Evolutionary conservation across 2,797 vertebrate genomes (phyloP).

Genomic region (Hypotaenidia okinawae): DNA sequence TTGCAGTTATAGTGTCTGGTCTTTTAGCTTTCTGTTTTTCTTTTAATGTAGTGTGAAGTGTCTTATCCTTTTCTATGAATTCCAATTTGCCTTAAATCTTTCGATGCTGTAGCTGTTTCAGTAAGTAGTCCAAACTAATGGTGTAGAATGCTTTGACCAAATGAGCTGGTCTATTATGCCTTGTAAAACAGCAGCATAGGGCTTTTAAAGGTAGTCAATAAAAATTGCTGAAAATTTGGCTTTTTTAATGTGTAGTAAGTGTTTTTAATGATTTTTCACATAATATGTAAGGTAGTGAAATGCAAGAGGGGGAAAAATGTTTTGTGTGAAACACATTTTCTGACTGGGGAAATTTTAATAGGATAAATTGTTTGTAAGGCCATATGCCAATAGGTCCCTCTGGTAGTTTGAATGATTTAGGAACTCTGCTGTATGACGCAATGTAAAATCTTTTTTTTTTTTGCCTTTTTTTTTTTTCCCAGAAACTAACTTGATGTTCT

Average conservation of each 20-base stretch:
- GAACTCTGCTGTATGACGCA: slow-evolving; percentile 89
- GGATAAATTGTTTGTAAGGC: slow-evolving; percentile 90
- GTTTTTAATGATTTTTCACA: slow-evolving; percentile 89
- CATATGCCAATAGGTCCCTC: slow-evolving; percentile 82
- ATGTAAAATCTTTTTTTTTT: slow-evolving; percentile 86
- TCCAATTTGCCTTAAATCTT: slow-evolving; percentile 97
- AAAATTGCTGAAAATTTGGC: slow-evolving; percentile 87
- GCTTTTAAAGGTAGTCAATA: slow-evolving; percentile 89
- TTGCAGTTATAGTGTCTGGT: slow-evolving; percentile 84
- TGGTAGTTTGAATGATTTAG: slow-evolving; percentile 89
- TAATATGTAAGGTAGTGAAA: slow-evolving; percentile 85
- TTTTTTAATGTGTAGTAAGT: slow-evolving; percentile 88
- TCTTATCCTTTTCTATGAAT: slow-evolving; percentile 88
- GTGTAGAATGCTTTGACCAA: slow-evolving; percentile 85
- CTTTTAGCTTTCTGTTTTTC: slow-evolving; percentile 86
- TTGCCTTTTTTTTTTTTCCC: slow-evolving; percentile 82
- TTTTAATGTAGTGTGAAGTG: slow-evolving; percentile 87
- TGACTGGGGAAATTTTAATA: slow-evolving; percentile 88
- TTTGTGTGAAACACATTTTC: slow-evolving; percentile 89
- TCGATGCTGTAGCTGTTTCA: slow-evolving; percentile 90
- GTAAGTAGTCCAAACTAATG: slow-evolving; percentile 86
- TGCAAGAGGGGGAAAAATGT: slow-evolving; percentile 83
- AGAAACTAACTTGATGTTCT: slow-evolving; percentile 86
- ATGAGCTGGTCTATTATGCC: slow-evolving; percentile 87
- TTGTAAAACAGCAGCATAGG: slow-evolving; percentile 90